phyloP scores from a whole-genome alignment of 2,797 vertebrate genomes.

The Premnoplex brunnescens region DNA sequence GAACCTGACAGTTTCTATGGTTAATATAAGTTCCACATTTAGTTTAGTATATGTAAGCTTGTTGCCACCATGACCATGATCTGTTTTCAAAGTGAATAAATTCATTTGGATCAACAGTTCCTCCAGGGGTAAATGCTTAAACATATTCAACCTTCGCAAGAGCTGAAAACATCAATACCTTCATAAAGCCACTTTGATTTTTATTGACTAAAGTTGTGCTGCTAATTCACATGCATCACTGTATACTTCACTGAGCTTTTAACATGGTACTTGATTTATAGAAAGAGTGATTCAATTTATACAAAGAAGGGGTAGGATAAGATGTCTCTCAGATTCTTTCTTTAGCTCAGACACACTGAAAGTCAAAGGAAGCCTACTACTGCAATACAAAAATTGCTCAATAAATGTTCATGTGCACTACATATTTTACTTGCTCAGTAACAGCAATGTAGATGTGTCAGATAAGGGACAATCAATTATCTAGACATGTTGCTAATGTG shows the following conservation, averaged over 20 bases:
- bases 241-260: constrained; percentile 74
- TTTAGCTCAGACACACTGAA: constrained; percentile 21
- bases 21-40: not conserved
- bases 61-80: constrained; percentile 28
- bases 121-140: constrained; percentile 68
- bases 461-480: constrained; percentile 55
- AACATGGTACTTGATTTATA: constrained; percentile 75
- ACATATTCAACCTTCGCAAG: constrained; percentile 70
- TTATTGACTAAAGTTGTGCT: constrained; percentile 66
- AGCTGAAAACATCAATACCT: constrained; percentile 75
- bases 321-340: constrained; percentile 11
- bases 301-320: constrained; percentile 31
- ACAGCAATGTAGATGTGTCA: constrained; percentile 33
- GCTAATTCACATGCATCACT: constrained; percentile 75
- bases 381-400: constrained; percentile 29
- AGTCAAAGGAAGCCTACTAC: constrained; percentile 24
- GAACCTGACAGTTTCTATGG: not conserved
- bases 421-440: not conserved
- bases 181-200: constrained; percentile 78
- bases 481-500: constrained; percentile 35
- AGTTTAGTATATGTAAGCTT: not conserved
- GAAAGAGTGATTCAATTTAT: constrained; percentile 67
- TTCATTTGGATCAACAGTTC: constrained; percentile 69
- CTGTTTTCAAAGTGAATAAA: constrained; percentile 70
- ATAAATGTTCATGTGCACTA: not conserved